Base-by-base conservation (phyloP, 2,797 vertebrate species). In the Dallia pectoralis region DNA sequence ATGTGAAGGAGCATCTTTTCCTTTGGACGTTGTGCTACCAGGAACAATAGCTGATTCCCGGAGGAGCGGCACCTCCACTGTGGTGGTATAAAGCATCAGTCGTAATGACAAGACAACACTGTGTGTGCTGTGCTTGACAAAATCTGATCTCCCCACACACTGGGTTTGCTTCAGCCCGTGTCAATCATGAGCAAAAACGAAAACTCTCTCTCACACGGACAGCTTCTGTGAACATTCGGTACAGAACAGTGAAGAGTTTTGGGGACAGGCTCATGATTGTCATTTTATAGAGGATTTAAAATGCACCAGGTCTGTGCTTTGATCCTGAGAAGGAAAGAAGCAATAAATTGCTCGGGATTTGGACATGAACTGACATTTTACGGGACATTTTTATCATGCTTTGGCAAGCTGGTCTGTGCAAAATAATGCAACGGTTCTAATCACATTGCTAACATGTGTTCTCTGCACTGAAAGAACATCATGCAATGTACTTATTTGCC, bases 341-440 rank as follows among this genome's bases (percentile, higher is more conserved):
- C 63, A 74, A 87, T 82, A 83, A 78, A 88, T 87, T 87, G 82
- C 81, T 85, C 47, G 77, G 88, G 85, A 86, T 90, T 90, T 88
- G 78, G 81, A 88, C 84, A 77, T 79, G 83, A 89, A 88, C 73
- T 7, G 81, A 91, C 84, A 82, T 86, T 89, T 27, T 87, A 86
- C 70, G 78, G 88, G 89, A 91, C 40, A 44, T 44, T 11, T 91
- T 91, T 89, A 91, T 88, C 79, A 83, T 84, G 86, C 87, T 80
- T 84, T 80, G 27, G n/a, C 89, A 88, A 87, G 86, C 87, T 82
- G 85, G 84, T 86, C 85, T 76, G 68, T 73, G 51, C 84, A 79
- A 87, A n/a, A 87, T 78, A 83, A 77, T 83, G 83, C 75, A 74
- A 66, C 70, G 77, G 78, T 85, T 87, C 72, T 85, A 86, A 88